phyloP scores from a whole-genome alignment of 2,888 invertebrate genomes.

The Drosophila parthenogenetica region DNA sequence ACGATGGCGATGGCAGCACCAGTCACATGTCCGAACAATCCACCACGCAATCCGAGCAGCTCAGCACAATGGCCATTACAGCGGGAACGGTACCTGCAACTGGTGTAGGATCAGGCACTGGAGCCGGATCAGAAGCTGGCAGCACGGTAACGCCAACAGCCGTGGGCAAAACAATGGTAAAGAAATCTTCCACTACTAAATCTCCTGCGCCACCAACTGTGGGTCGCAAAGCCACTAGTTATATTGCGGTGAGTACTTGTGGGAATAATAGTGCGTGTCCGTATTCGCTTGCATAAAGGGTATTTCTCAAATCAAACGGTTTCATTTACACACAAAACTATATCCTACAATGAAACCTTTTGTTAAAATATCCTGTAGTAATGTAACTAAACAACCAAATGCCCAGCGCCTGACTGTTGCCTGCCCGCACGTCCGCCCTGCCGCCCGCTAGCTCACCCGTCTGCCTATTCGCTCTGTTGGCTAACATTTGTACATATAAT shows the following conservation, averaged over 20 bases:
- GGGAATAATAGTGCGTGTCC: constrained; percentile 78
- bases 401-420: constrained; percentile 32
- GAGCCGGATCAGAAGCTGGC: constrained; percentile 12
- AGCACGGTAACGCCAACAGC: constrained; percentile 46
- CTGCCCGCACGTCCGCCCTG: constrained; percentile 35
- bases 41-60: constrained; percentile 63
- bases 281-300: constrained; percentile 15
- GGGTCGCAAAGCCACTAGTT: constrained; percentile 88
- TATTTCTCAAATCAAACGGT: not conserved
- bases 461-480: constrained; percentile 17
- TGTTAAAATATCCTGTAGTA: too few species aligned
- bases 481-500: constrained; percentile 14
- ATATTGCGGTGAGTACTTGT: constrained; percentile 86
- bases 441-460: constrained; percentile 22
- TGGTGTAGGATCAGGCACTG: constrained; percentile 5
- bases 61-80: constrained; percentile 13
- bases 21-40: constrained; percentile 78
- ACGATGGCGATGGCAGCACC: constrained; percentile 79
- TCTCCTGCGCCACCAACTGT: constrained; percentile 86
- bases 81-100: not conserved
- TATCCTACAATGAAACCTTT: constrained; percentile 22
- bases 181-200: constrained; percentile 82
- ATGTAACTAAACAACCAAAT: constrained; percentile 11
- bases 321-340: not conserved
- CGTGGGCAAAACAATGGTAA: constrained; percentile 72